Evolutionary conservation across 2,797 vertebrate genomes (phyloP).

Genomic region (Dryobates pubescens): DNA sequence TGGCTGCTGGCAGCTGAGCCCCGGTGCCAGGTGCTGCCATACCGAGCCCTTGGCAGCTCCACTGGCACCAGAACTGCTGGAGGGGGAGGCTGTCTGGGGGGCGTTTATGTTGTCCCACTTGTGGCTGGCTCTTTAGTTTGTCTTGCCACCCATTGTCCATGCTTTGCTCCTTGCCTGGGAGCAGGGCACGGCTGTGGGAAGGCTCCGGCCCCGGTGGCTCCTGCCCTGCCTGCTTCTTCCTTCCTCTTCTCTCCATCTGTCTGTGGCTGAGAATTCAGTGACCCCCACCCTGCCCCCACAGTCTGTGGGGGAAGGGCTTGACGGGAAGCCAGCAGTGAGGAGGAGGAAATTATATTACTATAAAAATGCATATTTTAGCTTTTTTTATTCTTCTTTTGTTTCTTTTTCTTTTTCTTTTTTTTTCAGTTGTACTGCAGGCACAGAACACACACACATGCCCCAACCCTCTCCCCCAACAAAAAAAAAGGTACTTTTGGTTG

Average conservation of each 20-base stretch:
- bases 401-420: not conserved
- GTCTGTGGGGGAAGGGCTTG: not conserved
- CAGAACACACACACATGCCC: not conserved
- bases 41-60: not conserved
- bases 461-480: no score
- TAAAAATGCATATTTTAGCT: not conserved
- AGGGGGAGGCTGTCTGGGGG: fast-evolving
- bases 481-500: not conserved
- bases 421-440: not conserved
- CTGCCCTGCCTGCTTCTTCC: not conserved
- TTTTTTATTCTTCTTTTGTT: not conserved
- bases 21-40: fast-evolving
- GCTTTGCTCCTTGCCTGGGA: not conserved
- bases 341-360: not conserved
- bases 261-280: not conserved
- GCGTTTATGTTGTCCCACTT: not conserved
- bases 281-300: fast-evolving
- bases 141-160: fast-evolving
- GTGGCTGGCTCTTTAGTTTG: not conserved
- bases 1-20: not conserved
- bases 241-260: not conserved
- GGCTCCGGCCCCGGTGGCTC: fast-evolving
- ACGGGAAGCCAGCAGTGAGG: not conserved
- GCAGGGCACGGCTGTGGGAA: fast-evolving
- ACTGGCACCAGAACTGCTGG: not conserved